Evolutionary conservation across 2,797 vertebrate genomes (phyloP).

Genomic region (Cygnus olor): DNA sequence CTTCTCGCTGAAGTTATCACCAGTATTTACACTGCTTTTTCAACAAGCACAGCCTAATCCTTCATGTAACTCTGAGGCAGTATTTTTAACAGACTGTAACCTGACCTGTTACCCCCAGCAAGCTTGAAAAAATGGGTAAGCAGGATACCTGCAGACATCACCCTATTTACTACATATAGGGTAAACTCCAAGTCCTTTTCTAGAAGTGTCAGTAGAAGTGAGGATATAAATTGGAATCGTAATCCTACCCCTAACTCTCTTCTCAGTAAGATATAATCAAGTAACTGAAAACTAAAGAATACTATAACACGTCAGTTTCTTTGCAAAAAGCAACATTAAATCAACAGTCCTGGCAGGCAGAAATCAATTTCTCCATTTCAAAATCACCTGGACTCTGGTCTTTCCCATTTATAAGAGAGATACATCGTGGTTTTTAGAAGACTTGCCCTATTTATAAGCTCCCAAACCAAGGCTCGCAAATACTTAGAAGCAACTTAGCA

Average conservation of each 20-base stretch:
- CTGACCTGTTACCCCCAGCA: background rate
- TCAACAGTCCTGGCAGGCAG: background rate
- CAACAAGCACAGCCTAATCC: constrained; percentile 12
- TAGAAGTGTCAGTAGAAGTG: background rate
- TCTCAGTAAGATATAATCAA: background rate
- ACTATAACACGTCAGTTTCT: background rate
- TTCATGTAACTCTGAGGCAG: constrained; percentile 31
- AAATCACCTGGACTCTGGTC: background rate
- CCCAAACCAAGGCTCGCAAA: background rate
- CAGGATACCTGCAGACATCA: constrained; percentile 28
- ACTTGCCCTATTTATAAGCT: background rate
- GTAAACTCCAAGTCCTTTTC: background rate
- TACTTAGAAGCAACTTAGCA: background rate
- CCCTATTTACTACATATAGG: background rate
- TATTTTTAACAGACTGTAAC: constrained; percentile 70
- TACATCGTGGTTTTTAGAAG: background rate
- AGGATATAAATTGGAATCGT: background rate
- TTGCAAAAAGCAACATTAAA: background rate
- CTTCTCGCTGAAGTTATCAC: background rate
- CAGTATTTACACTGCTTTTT: background rate
- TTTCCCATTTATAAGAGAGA: background rate
- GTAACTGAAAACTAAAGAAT: background rate
- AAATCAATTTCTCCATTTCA: background rate
- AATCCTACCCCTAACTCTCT: background rate
- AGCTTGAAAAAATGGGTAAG: background rate